Evolutionary conservation across 2,888 invertebrate genomes (phyloP), one percentile per base, ranked within the genome.

Genomic region (Minunthozetes semirufus): DNA sequence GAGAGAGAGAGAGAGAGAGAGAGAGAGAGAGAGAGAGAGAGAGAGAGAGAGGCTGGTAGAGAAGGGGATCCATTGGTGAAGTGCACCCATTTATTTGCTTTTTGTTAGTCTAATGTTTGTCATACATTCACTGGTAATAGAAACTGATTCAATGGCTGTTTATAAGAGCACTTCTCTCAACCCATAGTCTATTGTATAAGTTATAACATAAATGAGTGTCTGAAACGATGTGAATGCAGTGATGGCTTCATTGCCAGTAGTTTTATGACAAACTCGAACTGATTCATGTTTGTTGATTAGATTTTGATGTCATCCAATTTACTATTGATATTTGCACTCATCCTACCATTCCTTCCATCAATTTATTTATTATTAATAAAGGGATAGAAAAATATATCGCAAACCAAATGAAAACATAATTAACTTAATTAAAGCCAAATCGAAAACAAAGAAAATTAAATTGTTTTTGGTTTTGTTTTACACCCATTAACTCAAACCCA

Each of bases 101-200:
- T 68, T 68, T 68, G 68, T 68, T 68, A 68, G 42, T 68, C 68
- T 68, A 68, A 68, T 68, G 68, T 68, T 68, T 68, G 68, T 68
- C 68, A 68, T 68, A 68, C 68, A 42, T 68, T 68, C 42, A 68
- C 11, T 68, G 68, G 33, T 63, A 63, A 33, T 63, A 68, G 68
- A 68, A 68, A 42, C 68, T 42, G 68, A 42, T 68, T 68, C 68
- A 68, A 68, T 68, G 22, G n/a, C 68, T 68, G 68, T 68, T 68
- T 68, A 68, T 68, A 68, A 68, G 68, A 68, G 68, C 68, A 68
- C 68, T 68, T 68, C 68, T 66, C 46, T 42, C 33, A 38, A 13
- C 38, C 38, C 68, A 68, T 5, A 42, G 33, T 68, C 68, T 68
- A 68, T 68, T 68, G 68, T 68, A 25, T 68, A n/a, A 3, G 33